phyloP scores from a whole-genome alignment of 2,888 invertebrate species.

The Clistopyga incitator region DNA sequence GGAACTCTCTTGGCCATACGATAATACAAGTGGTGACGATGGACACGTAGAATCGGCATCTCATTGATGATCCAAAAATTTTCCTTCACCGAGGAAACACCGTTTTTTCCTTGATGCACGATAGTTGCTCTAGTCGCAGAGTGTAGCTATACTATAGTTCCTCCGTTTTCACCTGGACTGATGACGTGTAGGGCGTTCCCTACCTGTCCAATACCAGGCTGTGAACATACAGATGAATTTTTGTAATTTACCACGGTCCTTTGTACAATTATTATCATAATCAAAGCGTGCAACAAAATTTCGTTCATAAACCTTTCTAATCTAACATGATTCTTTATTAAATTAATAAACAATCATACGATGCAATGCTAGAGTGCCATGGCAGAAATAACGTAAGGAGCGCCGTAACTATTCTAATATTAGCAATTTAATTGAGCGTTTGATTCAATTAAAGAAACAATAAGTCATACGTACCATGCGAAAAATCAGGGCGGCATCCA shows the following conservation, averaged over 20 bases:
- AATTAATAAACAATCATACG: constrained; percentile 11
- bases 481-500: constrained; percentile 78
- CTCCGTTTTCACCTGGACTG: constrained; percentile 80
- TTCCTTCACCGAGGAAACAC: constrained; percentile 40
- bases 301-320: neutral
- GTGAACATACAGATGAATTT: constrained; percentile 62
- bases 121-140: constrained; percentile 66
- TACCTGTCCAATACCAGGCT: constrained; percentile 80
- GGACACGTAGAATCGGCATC: constrained; percentile 10
- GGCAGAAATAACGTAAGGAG: constrained; percentile 23
- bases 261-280: constrained; percentile 20
- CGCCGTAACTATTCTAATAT: constrained; percentile 13
- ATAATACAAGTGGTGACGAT: constrained; percentile 38
- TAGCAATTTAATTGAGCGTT: neutral
- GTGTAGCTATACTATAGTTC: constrained; percentile 81
- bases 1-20: constrained; percentile 44
- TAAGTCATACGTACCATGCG: constrained; percentile 81
- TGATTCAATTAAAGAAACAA: constrained; percentile 68
- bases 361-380: constrained; percentile 38
- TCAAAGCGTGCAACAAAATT: neutral
- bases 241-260: constrained; percentile 11
- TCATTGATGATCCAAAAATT: constrained; percentile 33
- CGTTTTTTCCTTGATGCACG: constrained; percentile 60
- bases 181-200: constrained; percentile 78
- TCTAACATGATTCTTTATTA: neutral